These are phyloP conservation scores for Linepithema humile DNA, from an alignment of 1,140 invertebrate genomes.

Conservation along the genomic window DNA sequence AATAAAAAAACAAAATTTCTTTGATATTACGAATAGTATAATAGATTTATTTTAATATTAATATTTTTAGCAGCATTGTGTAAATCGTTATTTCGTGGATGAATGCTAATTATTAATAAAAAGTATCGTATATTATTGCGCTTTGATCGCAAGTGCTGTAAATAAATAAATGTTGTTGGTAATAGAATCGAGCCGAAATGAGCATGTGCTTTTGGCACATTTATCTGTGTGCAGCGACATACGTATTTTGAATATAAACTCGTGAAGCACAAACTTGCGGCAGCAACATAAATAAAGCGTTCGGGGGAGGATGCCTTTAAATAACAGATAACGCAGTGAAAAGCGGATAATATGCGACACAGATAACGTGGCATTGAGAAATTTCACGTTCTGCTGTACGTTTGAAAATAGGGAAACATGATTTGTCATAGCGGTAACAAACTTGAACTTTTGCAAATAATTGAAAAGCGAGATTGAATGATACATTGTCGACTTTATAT, in stretches of 20 bases:
- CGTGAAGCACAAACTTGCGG: background rate
- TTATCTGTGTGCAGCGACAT: background rate
- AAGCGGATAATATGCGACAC: no score
- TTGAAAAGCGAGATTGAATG: background rate
- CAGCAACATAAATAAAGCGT: slow-evolving; percentile 38
- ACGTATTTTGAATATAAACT: slow-evolving; percentile 22
- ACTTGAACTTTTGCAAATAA: background rate
- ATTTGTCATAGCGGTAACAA: background rate
- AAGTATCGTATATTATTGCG: background rate
- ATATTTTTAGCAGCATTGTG: no score
- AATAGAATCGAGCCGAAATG: background rate
- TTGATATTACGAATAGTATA: no score
- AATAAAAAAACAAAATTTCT: background rate
- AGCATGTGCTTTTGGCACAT: background rate
- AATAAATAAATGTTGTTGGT: slow-evolving; percentile 14
- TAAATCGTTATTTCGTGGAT: no score
- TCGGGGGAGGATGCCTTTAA: background rate
- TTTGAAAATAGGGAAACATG: background rate
- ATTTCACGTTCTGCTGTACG: background rate
- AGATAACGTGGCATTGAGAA: background rate
- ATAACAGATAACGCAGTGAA: slow-evolving; percentile 8
- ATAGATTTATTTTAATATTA: no score
- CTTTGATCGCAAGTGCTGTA: background rate
- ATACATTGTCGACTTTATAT: background rate
- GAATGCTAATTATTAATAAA: background rate